phyloP scores from a whole-genome alignment of 2,797 vertebrate genomes.

The Lophius americanus region DNA sequence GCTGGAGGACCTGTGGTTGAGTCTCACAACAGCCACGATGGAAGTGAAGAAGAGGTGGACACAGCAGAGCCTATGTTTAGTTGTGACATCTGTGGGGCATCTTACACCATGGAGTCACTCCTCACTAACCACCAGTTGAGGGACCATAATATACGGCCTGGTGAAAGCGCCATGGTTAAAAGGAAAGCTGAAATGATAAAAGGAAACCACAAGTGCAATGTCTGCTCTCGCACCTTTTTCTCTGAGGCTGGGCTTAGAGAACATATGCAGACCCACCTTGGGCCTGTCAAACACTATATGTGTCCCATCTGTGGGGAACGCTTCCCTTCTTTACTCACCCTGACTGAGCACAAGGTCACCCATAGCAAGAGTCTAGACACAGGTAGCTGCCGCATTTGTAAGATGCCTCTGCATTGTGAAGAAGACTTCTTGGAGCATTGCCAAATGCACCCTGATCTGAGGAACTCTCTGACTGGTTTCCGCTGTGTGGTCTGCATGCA shows the following conservation, averaged over 20 bases:
- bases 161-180: slow-evolving; percentile 95
- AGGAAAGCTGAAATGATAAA: slow-evolving; percentile 98
- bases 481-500: slow-evolving; percentile 99
- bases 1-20: slow-evolving; percentile 74
- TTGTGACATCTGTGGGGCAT: slow-evolving; percentile 97
- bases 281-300: slow-evolving; percentile 99
- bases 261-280: slow-evolving; percentile 99
- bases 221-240: slow-evolving; percentile 98
- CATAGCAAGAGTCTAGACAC: slow-evolving; percentile 99
- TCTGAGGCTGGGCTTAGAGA: slow-evolving; percentile 96
- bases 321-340: slow-evolving; percentile 97
- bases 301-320: slow-evolving; percentile 98
- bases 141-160: slow-evolving; percentile 97
- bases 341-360: slow-evolving; percentile 99
- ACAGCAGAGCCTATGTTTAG: slow-evolving; percentile 94
- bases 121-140: slow-evolving; percentile 97
- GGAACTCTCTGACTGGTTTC: slow-evolving; percentile 98
- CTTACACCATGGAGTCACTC: slow-evolving; percentile 98
- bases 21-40: slow-evolving; percentile 92
- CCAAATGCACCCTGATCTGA: slow-evolving; percentile 98
- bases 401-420: slow-evolving; percentile 96
- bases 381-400: slow-evolving; percentile 98
- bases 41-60: slow-evolving; percentile 95
- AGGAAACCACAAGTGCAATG: slow-evolving; percentile 98
- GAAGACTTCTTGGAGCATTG: slow-evolving; percentile 99